Percentiles rank a stretch among this genome's conserved stretches.
Evolutionary conservation across 2,797 vertebrate species (phyloP).

Genomic region (Neostethus bicornis): DNA sequence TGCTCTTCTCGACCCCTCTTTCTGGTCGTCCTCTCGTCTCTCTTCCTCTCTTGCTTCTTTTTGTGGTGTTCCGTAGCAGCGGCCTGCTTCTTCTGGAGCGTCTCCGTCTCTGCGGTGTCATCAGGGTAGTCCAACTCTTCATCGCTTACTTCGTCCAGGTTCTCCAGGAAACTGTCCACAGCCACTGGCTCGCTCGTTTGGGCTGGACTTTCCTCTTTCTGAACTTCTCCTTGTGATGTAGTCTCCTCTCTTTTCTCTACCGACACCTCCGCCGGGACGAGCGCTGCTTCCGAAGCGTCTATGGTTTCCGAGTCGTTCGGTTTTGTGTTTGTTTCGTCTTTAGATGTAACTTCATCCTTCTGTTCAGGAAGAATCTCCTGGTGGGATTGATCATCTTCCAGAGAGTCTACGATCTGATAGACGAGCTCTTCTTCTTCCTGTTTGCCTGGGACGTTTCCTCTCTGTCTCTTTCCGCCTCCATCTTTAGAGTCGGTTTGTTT

Average conservation of each 20-base stretch:
- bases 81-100: slow-evolving; percentile 35
- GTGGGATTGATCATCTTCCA: slow-evolving; percentile 50
- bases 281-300: not conserved
- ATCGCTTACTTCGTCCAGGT: slow-evolving; percentile 83
- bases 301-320: not conserved
- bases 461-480: not conserved
- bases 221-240: not conserved
- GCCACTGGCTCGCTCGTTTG: not conserved
- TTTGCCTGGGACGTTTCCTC: slow-evolving; percentile 14
- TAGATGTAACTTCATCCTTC: not conserved
- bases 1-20: slow-evolving; percentile 44
- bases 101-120: slow-evolving; percentile 36
- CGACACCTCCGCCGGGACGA: too few relatives aligned
- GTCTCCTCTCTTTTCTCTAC: too few relatives aligned
- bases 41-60: slow-evolving; percentile 25
- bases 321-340: not conserved
- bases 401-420: slow-evolving; percentile 61
- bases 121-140: slow-evolving; percentile 78
- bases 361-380: slow-evolving; percentile 12
- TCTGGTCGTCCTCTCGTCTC: slow-evolving; percentile 64
- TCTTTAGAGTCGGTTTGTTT: not conserved
- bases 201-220: not conserved
- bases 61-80: too few relatives aligned
- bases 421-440: slow-evolving; percentile 42
- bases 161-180: slow-evolving; percentile 51